These are phyloP conservation scores for Epinotia nisella DNA, from an alignment of 2,888 invertebrate genomes.

Conservation along the genomic window DNA sequence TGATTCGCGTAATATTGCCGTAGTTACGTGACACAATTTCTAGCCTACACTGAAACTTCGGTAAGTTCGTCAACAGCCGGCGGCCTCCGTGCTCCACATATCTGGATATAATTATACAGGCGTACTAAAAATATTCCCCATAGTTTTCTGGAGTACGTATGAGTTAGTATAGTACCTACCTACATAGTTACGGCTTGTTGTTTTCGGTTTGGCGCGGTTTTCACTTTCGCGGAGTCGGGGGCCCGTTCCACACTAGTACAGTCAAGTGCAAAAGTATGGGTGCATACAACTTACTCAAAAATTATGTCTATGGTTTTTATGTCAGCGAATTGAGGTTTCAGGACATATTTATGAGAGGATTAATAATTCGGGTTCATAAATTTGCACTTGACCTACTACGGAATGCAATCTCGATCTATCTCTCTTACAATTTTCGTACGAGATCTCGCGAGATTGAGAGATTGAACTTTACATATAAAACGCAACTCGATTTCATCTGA, in stretches of 20 bases:
- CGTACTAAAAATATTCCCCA: slow-evolving; percentile 55
- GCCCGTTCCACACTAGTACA: background rate
- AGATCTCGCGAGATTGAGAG: too few relatives aligned
- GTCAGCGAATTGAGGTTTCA: too few relatives aligned
- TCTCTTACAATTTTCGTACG: too few relatives aligned
- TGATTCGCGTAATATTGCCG: background rate
- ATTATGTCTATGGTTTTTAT: too few relatives aligned
- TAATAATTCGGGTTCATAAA: too few relatives aligned
- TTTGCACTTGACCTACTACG: too few relatives aligned
- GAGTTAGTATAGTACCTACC: background rate
- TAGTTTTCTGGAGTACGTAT: slow-evolving; percentile 25
- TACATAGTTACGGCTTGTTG: slow-evolving; percentile 8
- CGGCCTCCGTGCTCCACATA: slow-evolving; percentile 60
- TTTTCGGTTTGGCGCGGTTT: slow-evolving; percentile 39
- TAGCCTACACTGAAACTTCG: slow-evolving; percentile 5
- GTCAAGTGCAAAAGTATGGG: too few relatives aligned
- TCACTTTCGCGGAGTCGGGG: background rate
- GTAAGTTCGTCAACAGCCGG: slow-evolving; percentile 20
- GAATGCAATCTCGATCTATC: too few relatives aligned
- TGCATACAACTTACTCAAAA: too few relatives aligned
- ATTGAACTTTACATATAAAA: too few relatives aligned
- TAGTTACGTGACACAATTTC: background rate
- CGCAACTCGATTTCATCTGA: too few relatives aligned
- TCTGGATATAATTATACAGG: slow-evolving; percentile 67
- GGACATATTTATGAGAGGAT: too few relatives aligned